phyloP scores from a whole-genome alignment of 2,113 vertebrate species.

The Tauraco erythrolophus region DNA sequence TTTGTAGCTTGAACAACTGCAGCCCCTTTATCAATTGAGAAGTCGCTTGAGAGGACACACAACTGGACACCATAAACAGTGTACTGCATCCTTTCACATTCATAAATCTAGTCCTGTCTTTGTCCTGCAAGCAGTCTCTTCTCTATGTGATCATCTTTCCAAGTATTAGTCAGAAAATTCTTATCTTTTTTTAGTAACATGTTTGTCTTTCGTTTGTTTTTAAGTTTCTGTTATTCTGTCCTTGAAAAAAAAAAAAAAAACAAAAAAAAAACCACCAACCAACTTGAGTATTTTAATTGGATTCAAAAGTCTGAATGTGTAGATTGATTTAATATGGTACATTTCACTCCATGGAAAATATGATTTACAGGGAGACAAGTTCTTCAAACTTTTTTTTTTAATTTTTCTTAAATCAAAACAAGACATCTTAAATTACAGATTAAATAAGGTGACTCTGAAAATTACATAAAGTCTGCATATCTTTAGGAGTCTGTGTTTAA shows the following conservation, averaged over 20 bases:
- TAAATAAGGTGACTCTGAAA: background rate
- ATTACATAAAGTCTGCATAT: background rate
- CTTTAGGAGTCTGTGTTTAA: background rate
- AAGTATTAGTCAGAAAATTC: background rate
- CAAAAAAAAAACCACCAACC: too few relatives aligned
- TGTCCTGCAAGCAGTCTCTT: background rate
- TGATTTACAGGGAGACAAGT: background rate
- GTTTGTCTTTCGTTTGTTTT: background rate
- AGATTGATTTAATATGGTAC: background rate
- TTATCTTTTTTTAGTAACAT: background rate
- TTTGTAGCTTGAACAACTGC: background rate
- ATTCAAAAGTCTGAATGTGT: background rate
- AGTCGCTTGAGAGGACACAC: background rate
- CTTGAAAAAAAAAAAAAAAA: background rate
- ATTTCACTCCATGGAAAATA: background rate
- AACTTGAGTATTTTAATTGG: slow-evolving; percentile 1
- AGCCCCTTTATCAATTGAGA: background rate
- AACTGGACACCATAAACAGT: background rate
- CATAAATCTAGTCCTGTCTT: background rate
- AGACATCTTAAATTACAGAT: background rate
- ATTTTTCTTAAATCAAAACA: background rate
- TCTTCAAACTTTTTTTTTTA: background rate
- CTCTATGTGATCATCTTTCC: background rate
- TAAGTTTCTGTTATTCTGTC: background rate
- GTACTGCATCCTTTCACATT: background rate